Evolutionary conservation across 2,888 invertebrate species (phyloP).

Genomic region (Clepsis dumicolana): DNA sequence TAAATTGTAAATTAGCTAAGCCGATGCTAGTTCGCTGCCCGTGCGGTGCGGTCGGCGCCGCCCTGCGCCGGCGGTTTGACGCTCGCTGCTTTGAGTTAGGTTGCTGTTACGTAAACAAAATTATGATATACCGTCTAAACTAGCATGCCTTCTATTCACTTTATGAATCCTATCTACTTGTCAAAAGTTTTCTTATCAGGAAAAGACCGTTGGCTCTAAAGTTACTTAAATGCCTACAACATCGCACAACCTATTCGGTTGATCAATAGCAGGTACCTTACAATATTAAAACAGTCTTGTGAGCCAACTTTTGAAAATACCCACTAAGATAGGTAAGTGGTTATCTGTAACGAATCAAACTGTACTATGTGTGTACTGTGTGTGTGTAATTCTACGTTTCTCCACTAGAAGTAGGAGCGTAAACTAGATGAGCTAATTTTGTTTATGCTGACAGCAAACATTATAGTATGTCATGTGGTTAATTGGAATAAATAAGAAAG

Average conservation of each 20-base stretch:
- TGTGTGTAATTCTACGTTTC: too few relatives aligned
- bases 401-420: too few relatives aligned
- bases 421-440: too few relatives aligned
- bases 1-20: slow-evolving; percentile 86
- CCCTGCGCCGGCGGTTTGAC: slow-evolving; percentile 52
- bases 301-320: too few relatives aligned
- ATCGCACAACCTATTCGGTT: not conserved
- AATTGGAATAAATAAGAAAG: too few relatives aligned
- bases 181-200: not conserved
- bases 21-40: slow-evolving; percentile 75
- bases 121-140: not conserved
- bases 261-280: not conserved
- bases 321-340: too few relatives aligned
- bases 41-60: slow-evolving; percentile 56
- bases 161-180: not conserved
- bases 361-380: too few relatives aligned
- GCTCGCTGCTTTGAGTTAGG: slow-evolving; percentile 50
- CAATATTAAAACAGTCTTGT: not conserved
- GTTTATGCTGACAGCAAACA: too few relatives aligned
- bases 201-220: not conserved
- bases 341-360: too few relatives aligned
- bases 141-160: not conserved
- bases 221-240: too few relatives aligned
- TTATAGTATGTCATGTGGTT: too few relatives aligned
- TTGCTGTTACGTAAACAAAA: not conserved